phyloP scores from a whole-genome alignment of 2,888 invertebrate species.

The Phoenoteleia sp. region DNA sequence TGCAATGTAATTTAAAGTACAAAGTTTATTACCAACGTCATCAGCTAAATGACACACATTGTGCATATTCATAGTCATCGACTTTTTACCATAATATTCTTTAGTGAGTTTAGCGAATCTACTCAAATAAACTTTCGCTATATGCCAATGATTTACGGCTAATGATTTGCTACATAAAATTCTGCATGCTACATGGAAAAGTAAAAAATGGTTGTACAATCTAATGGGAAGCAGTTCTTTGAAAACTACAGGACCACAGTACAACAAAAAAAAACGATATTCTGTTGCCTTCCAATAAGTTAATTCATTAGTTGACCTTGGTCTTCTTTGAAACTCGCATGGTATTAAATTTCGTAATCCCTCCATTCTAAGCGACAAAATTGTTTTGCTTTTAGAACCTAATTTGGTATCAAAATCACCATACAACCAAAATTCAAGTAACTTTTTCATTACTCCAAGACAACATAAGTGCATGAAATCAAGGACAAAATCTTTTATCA shows the following conservation, averaged over 20 bases:
- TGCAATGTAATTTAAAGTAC: constrained; percentile 11
- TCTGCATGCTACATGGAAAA: constrained; percentile 36
- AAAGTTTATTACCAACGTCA: constrained; percentile 22
- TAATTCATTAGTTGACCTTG: constrained; percentile 13
- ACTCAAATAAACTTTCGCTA: constrained; percentile 26
- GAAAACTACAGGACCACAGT: constrained; percentile 40
- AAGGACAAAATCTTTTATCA: constrained; percentile 8
- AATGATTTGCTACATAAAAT: constrained; percentile 23
- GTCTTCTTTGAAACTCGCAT: constrained; percentile 33
- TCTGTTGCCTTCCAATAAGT: constrained; percentile 25
- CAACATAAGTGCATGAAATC: constrained; percentile 44
- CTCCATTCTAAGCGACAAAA: constrained; percentile 22
- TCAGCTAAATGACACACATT: constrained; percentile 36
- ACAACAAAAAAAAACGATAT: constrained; percentile 39
- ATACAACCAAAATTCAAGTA: not conserved
- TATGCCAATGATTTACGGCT: not conserved
- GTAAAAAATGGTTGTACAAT: constrained; percentile 28
- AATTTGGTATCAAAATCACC: not conserved
- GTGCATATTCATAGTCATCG: constrained; percentile 16
- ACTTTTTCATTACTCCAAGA: not conserved
- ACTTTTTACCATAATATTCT: constrained; percentile 31
- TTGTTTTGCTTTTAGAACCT: not conserved
- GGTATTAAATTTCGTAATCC: constrained; percentile 2
- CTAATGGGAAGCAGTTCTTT: constrained; percentile 23
- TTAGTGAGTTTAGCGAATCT: constrained; percentile 1